Conservation (phyloP, 2,888 invertebrate species). For the Chaetogeoica ovagalla region DNA sequence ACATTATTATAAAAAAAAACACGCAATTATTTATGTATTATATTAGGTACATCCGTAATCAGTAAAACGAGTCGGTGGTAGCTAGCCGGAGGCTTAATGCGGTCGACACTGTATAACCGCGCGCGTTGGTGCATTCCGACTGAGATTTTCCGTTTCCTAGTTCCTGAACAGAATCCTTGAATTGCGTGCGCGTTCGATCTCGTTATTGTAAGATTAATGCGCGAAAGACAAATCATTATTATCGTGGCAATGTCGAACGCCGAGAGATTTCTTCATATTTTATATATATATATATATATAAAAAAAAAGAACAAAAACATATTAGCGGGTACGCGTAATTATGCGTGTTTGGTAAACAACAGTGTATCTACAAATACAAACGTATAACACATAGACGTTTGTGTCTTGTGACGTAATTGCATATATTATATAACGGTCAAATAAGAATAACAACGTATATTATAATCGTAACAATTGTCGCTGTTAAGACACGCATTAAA, state of each 20-base stretch:
- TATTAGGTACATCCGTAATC: not conserved
- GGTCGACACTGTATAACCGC: not conserved
- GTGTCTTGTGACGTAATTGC: too few species aligned
- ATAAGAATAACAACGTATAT: too few species aligned
- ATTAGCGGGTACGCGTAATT: too few species aligned
- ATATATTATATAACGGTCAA: too few species aligned
- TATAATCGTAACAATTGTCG: too few species aligned
- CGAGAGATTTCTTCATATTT: conserved; percentile 14
- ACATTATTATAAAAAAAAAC: not conserved
- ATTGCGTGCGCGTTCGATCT: conserved; percentile 1
- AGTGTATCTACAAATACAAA: too few species aligned
- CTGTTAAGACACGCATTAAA: too few species aligned
- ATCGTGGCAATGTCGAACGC: not conserved
- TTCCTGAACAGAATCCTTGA: conserved; percentile 26
- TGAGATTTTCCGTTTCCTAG: conserved; percentile 28
- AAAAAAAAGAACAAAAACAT: too few species aligned
- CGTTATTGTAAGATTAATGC: not conserved
- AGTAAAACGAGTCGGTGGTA: not conserved
- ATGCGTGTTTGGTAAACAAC: too few species aligned
- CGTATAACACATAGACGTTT: too few species aligned
- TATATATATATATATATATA: too few species aligned
- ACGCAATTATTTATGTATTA: not conserved
- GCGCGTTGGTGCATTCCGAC: not conserved
- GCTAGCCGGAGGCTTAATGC: not conserved
- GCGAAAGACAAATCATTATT: conserved; percentile 8